phyloP scores from a whole-genome alignment of 1,140 invertebrate species.

The Drosophila truncata region DNA sequence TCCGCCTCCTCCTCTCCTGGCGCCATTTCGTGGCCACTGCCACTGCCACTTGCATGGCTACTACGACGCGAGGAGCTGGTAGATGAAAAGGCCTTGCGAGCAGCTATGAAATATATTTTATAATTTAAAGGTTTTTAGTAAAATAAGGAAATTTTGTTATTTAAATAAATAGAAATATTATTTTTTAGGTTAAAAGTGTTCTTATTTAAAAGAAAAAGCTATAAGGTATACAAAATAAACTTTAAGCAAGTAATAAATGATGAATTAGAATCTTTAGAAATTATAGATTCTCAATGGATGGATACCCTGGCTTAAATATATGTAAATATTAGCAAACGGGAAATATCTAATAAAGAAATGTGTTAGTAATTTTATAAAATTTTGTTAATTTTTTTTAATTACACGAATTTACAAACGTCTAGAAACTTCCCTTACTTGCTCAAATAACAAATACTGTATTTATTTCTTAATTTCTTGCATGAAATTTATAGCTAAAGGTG shows the following conservation, averaged over 20 bases:
- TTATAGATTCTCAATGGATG: neutral
- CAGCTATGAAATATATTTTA: neutral
- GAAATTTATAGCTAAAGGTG: neutral
- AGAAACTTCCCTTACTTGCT: neutral
- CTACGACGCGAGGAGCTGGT: constrained; percentile 72
- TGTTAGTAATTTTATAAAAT: neutral
- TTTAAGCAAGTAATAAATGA: neutral
- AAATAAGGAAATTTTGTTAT: neutral
- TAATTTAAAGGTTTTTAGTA: neutral
- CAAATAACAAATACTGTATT: neutral
- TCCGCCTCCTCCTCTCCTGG: constrained; percentile 16
- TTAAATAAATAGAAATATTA: neutral
- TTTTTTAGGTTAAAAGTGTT: neutral
- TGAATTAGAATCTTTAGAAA: neutral
- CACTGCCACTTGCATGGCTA: constrained; percentile 41
- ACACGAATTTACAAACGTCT: too few species aligned
- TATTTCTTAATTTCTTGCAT: neutral
- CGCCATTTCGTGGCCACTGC: constrained; percentile 32
- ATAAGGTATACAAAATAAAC: neutral
- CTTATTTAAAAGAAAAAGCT: neutral
- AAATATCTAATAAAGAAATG: neutral
- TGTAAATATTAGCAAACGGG: neutral
- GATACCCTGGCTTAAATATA: neutral
- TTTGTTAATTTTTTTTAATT: too few species aligned
- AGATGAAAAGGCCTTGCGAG: constrained; percentile 71